Percentiles rank a stretch among this genome's conserved stretches.
phyloP scores from a whole-genome alignment of 2,797 vertebrate species.

The Enteromius treurensis region DNA sequence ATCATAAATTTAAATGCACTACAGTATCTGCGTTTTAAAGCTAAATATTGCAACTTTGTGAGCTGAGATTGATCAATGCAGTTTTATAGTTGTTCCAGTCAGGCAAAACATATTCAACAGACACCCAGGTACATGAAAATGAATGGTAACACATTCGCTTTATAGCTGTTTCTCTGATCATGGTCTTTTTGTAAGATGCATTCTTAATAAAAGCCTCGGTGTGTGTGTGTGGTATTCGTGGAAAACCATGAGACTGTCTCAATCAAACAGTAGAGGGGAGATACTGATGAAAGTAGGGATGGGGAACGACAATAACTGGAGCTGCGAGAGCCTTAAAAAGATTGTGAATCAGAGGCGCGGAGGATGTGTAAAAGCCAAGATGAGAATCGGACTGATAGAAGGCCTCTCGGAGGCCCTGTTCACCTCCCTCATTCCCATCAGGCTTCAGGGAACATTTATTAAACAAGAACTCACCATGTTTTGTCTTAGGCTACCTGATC shows the following conservation, averaged over 20 bases:
- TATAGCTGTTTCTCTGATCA: slow-evolving; percentile 32
- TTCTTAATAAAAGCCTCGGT: slow-evolving; percentile 64
- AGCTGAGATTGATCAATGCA: neutral
- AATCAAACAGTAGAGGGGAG: slow-evolving; percentile 66
- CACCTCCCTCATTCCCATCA: slow-evolving; percentile 6
- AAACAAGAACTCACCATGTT: slow-evolving; percentile 37
- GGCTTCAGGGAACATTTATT: slow-evolving; percentile 53
- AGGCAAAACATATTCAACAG: slow-evolving; percentile 21
- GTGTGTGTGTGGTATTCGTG: slow-evolving; percentile 45
- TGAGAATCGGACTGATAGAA: slow-evolving; percentile 33
- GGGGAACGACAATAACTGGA: slow-evolving; percentile 64
- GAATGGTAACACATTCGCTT: slow-evolving; percentile 20
- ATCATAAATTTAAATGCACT: slow-evolving; percentile 38
- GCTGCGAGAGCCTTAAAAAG: slow-evolving; percentile 60
- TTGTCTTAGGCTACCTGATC: slow-evolving; percentile 57
- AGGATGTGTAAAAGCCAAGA: slow-evolving; percentile 28
- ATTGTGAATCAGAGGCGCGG: slow-evolving; percentile 48
- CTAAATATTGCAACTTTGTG: slow-evolving; percentile 18
- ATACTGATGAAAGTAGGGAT: slow-evolving; percentile 75
- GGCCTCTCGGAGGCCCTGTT: neutral
- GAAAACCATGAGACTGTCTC: slow-evolving; percentile 65
- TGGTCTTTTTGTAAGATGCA: slow-evolving; percentile 65
- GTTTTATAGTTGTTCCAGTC: neutral
- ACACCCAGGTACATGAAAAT: slow-evolving; percentile 1
- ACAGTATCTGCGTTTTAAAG: neutral